Evolutionary conservation across 2,797 vertebrate species (phyloP), one percentile per base, ranked within the genome.

Genomic region (Sylvia borin): DNA sequence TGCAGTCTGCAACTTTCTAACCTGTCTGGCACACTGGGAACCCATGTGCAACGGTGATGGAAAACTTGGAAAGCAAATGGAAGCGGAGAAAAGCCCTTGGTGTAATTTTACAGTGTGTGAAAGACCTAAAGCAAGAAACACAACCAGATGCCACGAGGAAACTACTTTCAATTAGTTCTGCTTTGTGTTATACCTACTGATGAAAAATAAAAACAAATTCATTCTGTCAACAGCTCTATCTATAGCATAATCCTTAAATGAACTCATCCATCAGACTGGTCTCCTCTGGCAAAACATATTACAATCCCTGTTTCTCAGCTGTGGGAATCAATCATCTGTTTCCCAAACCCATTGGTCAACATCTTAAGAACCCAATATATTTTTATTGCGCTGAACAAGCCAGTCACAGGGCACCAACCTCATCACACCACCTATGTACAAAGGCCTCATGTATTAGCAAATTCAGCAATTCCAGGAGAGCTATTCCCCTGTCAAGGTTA

Each of bases 211-310:
- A 97, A 97, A 95, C 96, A 96, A 97, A 95, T 92, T 96, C 95
- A 74, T 97, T 97, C 97, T 98, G 97, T 98, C 98, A 98, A 97
- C 98, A 97, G 90, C 95, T 98, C 98, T 98, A 98, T 98, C 97
- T 98, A 98, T 97, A 98, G 98, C 94, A 85, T 95, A 94, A 92
- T 95, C 96, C 95, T 97, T 75, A 96, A 97, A 96, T 94, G 85
- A 97, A 97, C 95, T 97, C 96, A 93, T 96, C 96, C 84, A 45
- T 98, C 97, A 96, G 96, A 94, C 93, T 60, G 70, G 82, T 64
- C 97, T 97, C 95, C 78, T 84, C 97, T 97, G 93, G 98, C 97
- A 94, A 96, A 95, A 96, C 74, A 93, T 83, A 94, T 75, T 73
- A 96, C 97, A 97, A 97, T 97, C 88, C 97, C 96, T 19, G 70